Percentiles rank a stretch among this genome's conserved stretches.
Evolutionary conservation across 2,888 invertebrate genomes (phyloP).

Genomic region (Ligdia adustata): DNA sequence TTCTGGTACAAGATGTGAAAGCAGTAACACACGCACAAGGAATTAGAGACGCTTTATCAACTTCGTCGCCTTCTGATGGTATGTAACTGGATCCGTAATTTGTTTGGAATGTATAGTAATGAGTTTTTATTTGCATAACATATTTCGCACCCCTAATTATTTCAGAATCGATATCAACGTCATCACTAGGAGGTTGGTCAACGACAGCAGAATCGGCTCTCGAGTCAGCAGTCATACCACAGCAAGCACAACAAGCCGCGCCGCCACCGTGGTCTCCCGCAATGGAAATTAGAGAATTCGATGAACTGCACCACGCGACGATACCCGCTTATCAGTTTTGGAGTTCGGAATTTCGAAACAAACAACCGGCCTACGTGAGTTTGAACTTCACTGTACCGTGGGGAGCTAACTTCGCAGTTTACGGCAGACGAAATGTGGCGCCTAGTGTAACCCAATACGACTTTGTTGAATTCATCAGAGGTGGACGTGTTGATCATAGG

Average conservation of each 20-base stretch:
- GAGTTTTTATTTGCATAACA: background rate
- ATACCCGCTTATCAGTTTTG: constrained; percentile 96
- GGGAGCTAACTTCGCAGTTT: constrained; percentile 97
- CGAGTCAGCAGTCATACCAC: constrained; percentile 84
- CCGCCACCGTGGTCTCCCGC: constrained; percentile 91
- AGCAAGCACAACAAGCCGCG: constrained; percentile 89
- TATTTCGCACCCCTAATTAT: constrained; percentile 32
- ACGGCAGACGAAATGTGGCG: constrained; percentile 96
- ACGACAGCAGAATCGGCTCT: constrained; percentile 81
- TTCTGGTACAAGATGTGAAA: constrained; percentile 94
- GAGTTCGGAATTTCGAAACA: constrained; percentile 96
- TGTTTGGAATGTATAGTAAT: background rate
- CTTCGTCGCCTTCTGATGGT: constrained; percentile 79
- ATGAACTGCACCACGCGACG: constrained; percentile 92
- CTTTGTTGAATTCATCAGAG: constrained; percentile 97
- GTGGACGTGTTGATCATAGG: constrained; percentile 91
- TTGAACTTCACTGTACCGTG: constrained; percentile 95
- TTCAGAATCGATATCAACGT: constrained; percentile 87
- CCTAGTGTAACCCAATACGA: constrained; percentile 99
- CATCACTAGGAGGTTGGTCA: constrained; percentile 76
- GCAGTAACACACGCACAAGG: constrained; percentile 95
- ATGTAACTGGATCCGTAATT: constrained; percentile 34
- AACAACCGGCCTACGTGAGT: constrained; percentile 94
- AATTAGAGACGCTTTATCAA: constrained; percentile 87
- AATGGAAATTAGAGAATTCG: constrained; percentile 92